Evolutionary conservation across 2,888 invertebrate species (phyloP), one percentile per base, ranked within the genome.

Genomic region (Blera fallax): DNA sequence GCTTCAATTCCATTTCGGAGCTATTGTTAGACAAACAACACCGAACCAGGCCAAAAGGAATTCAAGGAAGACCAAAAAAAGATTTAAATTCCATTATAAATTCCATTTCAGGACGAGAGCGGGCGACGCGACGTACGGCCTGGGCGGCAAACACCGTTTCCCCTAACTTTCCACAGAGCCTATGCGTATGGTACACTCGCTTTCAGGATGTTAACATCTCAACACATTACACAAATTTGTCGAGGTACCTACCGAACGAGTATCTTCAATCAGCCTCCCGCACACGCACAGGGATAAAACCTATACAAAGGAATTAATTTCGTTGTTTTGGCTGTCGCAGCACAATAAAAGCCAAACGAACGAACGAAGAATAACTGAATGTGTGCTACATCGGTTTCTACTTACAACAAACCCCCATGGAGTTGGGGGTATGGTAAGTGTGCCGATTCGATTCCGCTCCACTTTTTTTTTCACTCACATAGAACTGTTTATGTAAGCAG

Each of bases 11-110:
- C 56, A 79, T 79, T 83, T 73, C 32, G 45, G 40, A 60, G 67
- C 73, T 73, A 67, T 83, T 83, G 83, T 83, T 62, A 78, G 67
- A n/a, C 67, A 83, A 83, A 78, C 60, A 73, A 83, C 73, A 73
- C 78, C 56, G 48, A 79, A 73, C 79, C 67, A 69, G 83, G 72
- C 65, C 73, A 73, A 72, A 80, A 60, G 45, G 60, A 72, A 52
- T 72, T 43, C 52, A 62, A 48, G 32, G 14, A 56, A 8, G 34
- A 45, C 24, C 18, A 40, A 48, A 56, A 48, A 62, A 67, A 65
- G 32, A 58, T 62, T 80, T 54, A 80, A 80, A 80, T 80, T 80
- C 80, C 50, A 80, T 80, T 83, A 65, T 48, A 79, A 79, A 79
- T 67, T 78, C 73, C 58, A 67, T 83, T 83, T 80, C 10, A 58